A percentile compares a stretch with the other conserved stretches of the same genome.
Conservation (phyloP, 2,113 vertebrate species). For the Pedetes capensis region DNA sequence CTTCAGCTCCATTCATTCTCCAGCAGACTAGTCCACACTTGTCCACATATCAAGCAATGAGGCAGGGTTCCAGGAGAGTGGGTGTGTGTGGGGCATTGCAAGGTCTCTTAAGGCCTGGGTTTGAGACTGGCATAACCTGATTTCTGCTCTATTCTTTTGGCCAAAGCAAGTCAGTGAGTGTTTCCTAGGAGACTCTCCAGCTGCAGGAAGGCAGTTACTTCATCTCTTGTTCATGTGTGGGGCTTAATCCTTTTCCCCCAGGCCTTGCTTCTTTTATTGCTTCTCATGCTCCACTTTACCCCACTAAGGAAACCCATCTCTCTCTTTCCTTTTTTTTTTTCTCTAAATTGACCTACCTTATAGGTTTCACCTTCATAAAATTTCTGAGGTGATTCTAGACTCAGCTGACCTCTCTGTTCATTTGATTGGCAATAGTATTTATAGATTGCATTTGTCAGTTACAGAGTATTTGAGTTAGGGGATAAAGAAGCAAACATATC, state of each 20-base stretch:
- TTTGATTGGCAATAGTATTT: background rate
- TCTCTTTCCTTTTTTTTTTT: background rate
- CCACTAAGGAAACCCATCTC: background rate
- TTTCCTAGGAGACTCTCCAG: background rate
- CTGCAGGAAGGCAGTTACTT: background rate
- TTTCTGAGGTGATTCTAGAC: background rate
- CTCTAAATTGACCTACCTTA: background rate
- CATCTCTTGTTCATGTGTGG: background rate
- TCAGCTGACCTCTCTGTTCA: background rate
- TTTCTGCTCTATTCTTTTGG: background rate
- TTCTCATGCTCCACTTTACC: background rate
- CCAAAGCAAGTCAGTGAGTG: background rate
- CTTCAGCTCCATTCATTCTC: background rate
- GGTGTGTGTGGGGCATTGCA: no score
- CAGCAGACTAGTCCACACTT: background rate
- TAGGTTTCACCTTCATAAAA: background rate
- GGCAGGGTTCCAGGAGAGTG: background rate
- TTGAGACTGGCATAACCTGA: background rate
- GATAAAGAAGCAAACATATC: background rate
- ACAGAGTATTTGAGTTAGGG: background rate
- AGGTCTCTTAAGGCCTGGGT: background rate
- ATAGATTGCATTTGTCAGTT: background rate
- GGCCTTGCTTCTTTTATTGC: background rate
- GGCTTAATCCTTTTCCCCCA: background rate
- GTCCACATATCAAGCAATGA: background rate